Evolutionary conservation across 2,113 vertebrate genomes (phyloP).

Genomic region (Etia nguti): DNA sequence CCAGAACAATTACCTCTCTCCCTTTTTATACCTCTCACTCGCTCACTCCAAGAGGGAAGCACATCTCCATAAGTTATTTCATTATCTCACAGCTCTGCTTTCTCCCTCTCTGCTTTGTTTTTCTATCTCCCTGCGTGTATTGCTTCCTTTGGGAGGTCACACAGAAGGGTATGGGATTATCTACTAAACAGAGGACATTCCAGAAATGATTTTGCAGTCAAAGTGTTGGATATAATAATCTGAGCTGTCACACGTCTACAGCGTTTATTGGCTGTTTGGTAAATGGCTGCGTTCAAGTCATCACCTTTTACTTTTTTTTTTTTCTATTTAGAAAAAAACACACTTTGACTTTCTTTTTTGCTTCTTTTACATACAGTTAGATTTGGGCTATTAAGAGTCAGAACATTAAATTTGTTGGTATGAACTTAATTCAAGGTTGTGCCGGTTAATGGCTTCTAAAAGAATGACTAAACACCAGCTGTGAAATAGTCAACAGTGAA

Average conservation of each 20-base stretch:
- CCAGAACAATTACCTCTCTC: slow-evolving; percentile 55
- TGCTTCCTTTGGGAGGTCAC: slow-evolving; percentile 53
- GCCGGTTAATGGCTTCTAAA: neutral
- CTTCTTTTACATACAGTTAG: neutral
- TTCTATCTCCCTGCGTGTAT: slow-evolving; percentile 26
- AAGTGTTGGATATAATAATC: slow-evolving; percentile 40
- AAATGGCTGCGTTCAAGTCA: slow-evolving; percentile 20
- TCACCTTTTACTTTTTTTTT: neutral
- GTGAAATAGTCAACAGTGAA: neutral
- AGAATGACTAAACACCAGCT: neutral
- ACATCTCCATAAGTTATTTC: slow-evolving; percentile 73
- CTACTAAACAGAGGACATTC: slow-evolving; percentile 43
- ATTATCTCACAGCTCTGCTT: slow-evolving; percentile 66
- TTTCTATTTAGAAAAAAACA: neutral
- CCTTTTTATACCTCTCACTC: slow-evolving; percentile 36
- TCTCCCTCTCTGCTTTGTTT: slow-evolving; percentile 50
- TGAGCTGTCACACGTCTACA: neutral
- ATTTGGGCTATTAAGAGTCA: neutral
- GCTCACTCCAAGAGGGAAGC: slow-evolving; percentile 21
- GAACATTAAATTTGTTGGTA: neutral
- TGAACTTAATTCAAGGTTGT: slow-evolving; percentile 3
- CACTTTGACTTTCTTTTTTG: neutral
- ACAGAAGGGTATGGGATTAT: slow-evolving; percentile 49
- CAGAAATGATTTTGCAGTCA: slow-evolving; percentile 39
- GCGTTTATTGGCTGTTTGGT: slow-evolving; percentile 13